Conservation (phyloP, 2,888 invertebrate species). For the Allygus modestus region DNA sequence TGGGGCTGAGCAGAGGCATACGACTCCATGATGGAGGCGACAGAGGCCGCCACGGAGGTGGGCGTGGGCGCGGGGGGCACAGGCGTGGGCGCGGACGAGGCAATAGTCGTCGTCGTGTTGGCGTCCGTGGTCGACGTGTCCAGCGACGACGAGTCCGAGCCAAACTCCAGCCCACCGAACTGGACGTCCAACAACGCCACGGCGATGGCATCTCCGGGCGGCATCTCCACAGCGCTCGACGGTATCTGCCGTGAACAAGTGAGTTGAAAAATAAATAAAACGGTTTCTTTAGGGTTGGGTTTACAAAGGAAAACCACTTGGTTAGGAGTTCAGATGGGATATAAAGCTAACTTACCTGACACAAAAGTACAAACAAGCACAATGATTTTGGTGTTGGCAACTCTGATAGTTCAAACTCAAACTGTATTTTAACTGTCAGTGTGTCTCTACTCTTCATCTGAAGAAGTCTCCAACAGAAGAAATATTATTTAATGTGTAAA, state of each 20-base stretch:
- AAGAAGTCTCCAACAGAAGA: too few relatives aligned
- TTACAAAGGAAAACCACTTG: not conserved
- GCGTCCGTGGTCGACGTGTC: conserved; percentile 74
- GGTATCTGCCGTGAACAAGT: conserved; percentile 92
- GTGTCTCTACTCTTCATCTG: too few relatives aligned
- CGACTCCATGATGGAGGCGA: conserved; percentile 59
- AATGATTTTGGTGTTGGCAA: too few relatives aligned
- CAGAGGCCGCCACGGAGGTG: conserved; percentile 52
- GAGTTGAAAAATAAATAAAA: conserved; percentile 57
- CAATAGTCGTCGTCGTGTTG: conserved; percentile 72
- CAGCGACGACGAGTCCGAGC: conserved; percentile 73
- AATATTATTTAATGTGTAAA: too few relatives aligned
- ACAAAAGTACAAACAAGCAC: too few relatives aligned
- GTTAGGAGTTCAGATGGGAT: too few relatives aligned
- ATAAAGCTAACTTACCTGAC: too few relatives aligned
- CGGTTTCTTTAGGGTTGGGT: too few relatives aligned
- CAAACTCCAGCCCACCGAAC: conserved; percentile 77
- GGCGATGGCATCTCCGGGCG: conserved; percentile 85
- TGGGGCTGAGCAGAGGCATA: conserved; percentile 61
- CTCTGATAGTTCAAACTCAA: too few relatives aligned
- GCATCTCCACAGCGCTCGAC: conserved; percentile 97
- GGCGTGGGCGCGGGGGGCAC: conserved; percentile 53
- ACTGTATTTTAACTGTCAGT: too few relatives aligned
- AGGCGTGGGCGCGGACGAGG: conserved; percentile 70
- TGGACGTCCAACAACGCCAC: conserved; percentile 93